These are phyloP conservation scores for Phytoseiulus persimilis DNA, from an alignment of 2,888 invertebrate species.

Conservation along the genomic window DNA sequence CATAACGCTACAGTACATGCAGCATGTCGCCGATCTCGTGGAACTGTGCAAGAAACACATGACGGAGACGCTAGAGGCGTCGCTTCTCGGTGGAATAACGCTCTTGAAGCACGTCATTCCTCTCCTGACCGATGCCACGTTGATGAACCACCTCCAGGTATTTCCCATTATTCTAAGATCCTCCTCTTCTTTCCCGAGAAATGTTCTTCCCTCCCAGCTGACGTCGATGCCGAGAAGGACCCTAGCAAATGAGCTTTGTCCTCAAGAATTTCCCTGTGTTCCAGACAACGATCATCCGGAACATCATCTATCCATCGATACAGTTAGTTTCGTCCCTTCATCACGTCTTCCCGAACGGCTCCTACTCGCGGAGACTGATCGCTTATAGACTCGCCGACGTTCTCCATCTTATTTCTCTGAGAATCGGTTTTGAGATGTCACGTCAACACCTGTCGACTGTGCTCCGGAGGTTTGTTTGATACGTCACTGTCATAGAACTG, in stretches of 20 bases:
- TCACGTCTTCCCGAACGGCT: constrained; percentile 72
- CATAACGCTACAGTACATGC: constrained; percentile 76
- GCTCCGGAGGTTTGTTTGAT: constrained; percentile 62
- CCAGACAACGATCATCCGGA: constrained; percentile 74
- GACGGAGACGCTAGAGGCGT: constrained; percentile 76
- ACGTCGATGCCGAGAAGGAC: no score
- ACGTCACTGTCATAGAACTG: neutral
- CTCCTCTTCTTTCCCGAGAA: constrained; percentile 35
- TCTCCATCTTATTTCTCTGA: constrained; percentile 59
- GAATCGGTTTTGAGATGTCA: constrained; percentile 55
- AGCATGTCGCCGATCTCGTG: constrained; percentile 74
- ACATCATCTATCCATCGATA: constrained; percentile 72
- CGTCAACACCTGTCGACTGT: constrained; percentile 52
- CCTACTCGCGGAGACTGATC: constrained; percentile 63
- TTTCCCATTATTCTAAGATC: constrained; percentile 37
- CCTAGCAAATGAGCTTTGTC: no score
- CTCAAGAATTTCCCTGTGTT: constrained; percentile 47
- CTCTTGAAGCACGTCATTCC: constrained; percentile 70
- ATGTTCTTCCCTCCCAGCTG: neutral
- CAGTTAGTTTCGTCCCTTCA: constrained; percentile 69
- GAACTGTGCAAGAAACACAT: constrained; percentile 69
- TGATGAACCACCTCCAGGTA: constrained; percentile 80
- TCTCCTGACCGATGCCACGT: constrained; percentile 68
- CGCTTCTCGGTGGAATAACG: constrained; percentile 72
- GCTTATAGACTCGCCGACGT: constrained; percentile 73